Evolutionary conservation across 92 coral and sea anemone genomes (phyloP), one percentile per base, ranked within the genome.

Genomic region (Palythoa caribaeorum): DNA sequence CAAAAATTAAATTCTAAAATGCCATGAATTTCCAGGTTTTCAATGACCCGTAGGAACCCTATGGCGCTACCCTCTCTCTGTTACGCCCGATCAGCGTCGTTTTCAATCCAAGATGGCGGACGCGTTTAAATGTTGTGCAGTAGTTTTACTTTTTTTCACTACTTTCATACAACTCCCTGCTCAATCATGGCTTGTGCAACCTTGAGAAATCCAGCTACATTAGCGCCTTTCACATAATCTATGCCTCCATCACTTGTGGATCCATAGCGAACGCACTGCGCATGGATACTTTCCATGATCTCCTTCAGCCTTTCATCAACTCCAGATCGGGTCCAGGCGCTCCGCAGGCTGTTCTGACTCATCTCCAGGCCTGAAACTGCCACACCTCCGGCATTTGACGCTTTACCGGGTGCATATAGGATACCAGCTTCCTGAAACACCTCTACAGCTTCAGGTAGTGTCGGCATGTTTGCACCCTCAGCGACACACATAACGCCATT

Each of bases 301-400:
- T 95, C 98, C 54, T 95, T 95, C 63, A 95, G 92, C 44, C 94
- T 88, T 76, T 95, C 98, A 15, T 95, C 94, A 21, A 95, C 98
- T 12, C 91, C 98, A 73, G 93, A 93, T 35, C 98, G 94, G 40
- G 91, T 93, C 98, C 98, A 95, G 70, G 96, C 89, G 73, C 94
- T 92, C 79, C 98, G 96, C 51, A 91, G 91, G 65, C 98, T 95
- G 91, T 95, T 95, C 76, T 95, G 98, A 11, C 96, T 91, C 98
- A 95, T 95, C 85, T 95, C 98, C 87, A 95, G 85, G n/a, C 98
- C 98, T 6, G 98, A 95, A n/a, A 95, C 98, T 6, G 98, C 98
- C 81, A 95, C 98, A 68, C 98, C 98, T 6, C 98, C 98, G 5
- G 98, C 98, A 28, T 95, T 95, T 4, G 98, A 93, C 44, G 98